Percentiles rank a stretch among this genome's conserved stretches.
These are phyloP conservation scores for Rhagonycha lutea DNA, from an alignment of 2,888 invertebrate species.

Conservation along the genomic window DNA sequence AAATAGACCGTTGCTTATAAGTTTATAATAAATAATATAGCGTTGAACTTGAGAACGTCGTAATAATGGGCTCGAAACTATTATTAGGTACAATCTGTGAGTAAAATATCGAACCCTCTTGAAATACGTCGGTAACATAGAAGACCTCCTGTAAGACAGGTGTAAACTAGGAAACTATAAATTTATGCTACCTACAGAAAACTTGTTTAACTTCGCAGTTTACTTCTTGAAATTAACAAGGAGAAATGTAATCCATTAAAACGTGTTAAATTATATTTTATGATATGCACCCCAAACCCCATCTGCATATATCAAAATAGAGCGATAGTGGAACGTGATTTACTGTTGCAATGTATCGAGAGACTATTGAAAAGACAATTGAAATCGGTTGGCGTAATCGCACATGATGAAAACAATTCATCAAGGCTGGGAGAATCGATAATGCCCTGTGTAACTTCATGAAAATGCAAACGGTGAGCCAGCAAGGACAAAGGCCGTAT, in stretches of 20 bases:
- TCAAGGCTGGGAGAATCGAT: slow-evolving; percentile 52
- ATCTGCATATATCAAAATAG: slow-evolving; percentile 46
- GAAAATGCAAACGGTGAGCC: slow-evolving; percentile 48
- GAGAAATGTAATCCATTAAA: background rate
- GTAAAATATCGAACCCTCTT: slow-evolving; percentile 49
- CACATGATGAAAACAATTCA: slow-evolving; percentile 58
- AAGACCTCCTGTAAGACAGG: slow-evolving; percentile 13
- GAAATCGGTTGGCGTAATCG: slow-evolving; percentile 56
- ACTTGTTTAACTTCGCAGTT: background rate
- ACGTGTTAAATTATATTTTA: slow-evolving; percentile 18
- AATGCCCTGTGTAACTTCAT: slow-evolving; percentile 44
- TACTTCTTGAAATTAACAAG: background rate
- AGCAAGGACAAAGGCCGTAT: slow-evolving; percentile 28
- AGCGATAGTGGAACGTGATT: slow-evolving; percentile 55
- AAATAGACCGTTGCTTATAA: background rate
- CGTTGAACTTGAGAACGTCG: background rate
- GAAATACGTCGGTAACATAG: slow-evolving; percentile 49
- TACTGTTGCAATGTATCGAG: slow-evolving; percentile 52
- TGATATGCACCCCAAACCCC: slow-evolving; percentile 30
- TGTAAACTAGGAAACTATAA: slow-evolving; percentile 19
- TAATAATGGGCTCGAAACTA: background rate
- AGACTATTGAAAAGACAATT: slow-evolving; percentile 57
- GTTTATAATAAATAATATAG: background rate
- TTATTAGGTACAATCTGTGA: slow-evolving; percentile 39
- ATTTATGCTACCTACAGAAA: background rate